Evolutionary conservation across 2,888 invertebrate species (phyloP), one percentile per base, ranked within the genome.

Genomic region (Rhabditoides inermis): DNA sequence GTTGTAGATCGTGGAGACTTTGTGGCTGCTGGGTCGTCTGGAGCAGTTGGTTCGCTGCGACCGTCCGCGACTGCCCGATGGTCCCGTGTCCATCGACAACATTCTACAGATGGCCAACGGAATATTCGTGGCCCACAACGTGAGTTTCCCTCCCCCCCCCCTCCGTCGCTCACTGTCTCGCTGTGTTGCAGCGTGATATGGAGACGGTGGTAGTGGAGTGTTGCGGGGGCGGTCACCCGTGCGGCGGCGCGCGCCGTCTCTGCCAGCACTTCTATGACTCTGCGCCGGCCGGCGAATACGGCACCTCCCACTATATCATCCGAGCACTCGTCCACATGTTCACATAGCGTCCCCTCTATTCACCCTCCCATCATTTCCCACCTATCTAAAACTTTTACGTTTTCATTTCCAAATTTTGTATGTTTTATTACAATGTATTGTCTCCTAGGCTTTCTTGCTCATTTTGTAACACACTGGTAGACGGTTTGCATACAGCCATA

Each of bases 221-320:
- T 78, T 94, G 92, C 80, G 90, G 88, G 3, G 61, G 59, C 1
- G 58, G 60, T 2, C 54, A 56, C n/a, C 55, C 53, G 18, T 92
- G 92, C 77, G 88, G 88, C 49, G 94, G 94, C 49, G 90, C 92
- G 27, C 90, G 90, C 0, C 88, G 88, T 67, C 88, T 98, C 61
- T 95, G 95, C 78, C 88, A 90, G 78, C 90, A 92, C 78, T 87
- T 98, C 78, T 95, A 92, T 78, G 95, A 98, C 80, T 89, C 88
- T 77, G 95, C 98, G 23, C 95, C 98, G 2, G 91, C 91, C 77
- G 98, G 98, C 57, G 86, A 88, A 73, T 92, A 84, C 79, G 98
- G 98, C 59, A 94, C 94, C 45, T 94, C 95, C 88, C 90, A 92
- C 0, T 95, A 95, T 76, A 83, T 98, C 59, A 78, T 79, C 54